phyloP scores from a whole-genome alignment of 1,140 invertebrate species.

The Pseudomyrmex flavicornis region DNA sequence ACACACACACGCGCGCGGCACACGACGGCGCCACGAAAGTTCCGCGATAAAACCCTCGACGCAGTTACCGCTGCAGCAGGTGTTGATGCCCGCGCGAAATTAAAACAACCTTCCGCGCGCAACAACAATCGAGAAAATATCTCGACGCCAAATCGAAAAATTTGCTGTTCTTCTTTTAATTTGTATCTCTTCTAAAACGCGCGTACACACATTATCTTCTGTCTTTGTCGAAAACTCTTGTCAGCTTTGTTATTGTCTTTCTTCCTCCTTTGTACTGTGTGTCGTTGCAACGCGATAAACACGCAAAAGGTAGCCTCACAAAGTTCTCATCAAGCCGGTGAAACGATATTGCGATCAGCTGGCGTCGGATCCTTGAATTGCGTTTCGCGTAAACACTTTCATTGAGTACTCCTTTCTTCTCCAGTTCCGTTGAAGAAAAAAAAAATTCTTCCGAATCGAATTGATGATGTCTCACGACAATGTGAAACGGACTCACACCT shows the following conservation, averaged over 20 bases:
- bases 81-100: constrained; percentile 62
- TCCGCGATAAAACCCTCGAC: constrained; percentile 66
- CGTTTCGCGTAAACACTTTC: constrained; percentile 23
- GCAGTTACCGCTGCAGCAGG: constrained; percentile 60
- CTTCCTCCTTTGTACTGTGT: neutral
- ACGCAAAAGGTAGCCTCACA: constrained; percentile 24
- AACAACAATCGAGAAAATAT: constrained; percentile 69
- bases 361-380: constrained; percentile 41
- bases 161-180: neutral
- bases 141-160: neutral
- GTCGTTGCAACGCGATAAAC: constrained; percentile 33
- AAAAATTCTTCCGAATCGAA: no score
- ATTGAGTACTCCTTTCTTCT: neutral
- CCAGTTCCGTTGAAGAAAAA: no score
- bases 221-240: neutral
- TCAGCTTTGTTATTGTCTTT: neutral
- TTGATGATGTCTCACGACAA: no score
- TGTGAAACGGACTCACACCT: neutral
- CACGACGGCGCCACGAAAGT: constrained; percentile 64
- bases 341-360: constrained; percentile 69
- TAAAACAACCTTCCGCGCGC: constrained; percentile 66
- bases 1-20: constrained; percentile 17
- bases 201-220: neutral
- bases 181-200: neutral
- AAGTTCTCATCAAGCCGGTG: constrained; percentile 58